Base-by-base conservation (phyloP, 2,797 vertebrate species). In the Clarias platycephalus region DNA sequence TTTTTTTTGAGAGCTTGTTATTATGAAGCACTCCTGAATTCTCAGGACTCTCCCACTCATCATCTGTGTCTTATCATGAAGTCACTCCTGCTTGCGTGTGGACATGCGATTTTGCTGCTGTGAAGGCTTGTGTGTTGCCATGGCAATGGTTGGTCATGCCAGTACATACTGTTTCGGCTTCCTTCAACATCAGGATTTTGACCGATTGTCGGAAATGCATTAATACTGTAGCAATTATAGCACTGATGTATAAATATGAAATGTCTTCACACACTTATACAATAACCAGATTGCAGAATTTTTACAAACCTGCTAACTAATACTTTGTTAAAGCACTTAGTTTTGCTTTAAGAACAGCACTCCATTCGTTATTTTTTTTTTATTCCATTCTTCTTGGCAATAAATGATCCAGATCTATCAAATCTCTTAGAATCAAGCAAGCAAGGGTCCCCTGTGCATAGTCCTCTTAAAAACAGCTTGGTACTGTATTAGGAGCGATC, bases 81-180 rank as follows among this genome's bases (percentile, higher is more conserved):
- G 57, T 78, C 75, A 77, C 31, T 77, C 31, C 57, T 78, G 75
- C 75, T 24, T 6, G 55, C 24, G 75, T 4, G 4, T 15, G 55
- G 40, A n/a, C 76, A 18, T 40, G 28, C 20, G 20, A 76, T 40
- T 62, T 24, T 8, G 22, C 57, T 34, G 75, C 75, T 26, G 34
- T n/a, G 34, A 78, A 78, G 24, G 22, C 58, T 63, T 78, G 57
- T 16, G 34, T 44, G 76, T 79, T 79, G 76, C 76, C 37, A 79
- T 79, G 76, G 37, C 6, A 4, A 63, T 28, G 9, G 1, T 8
- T 78, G 7, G 24, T 28, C 24, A 63, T n/a, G 24, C 34, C 9
- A 1, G 5, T 44, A 24, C 44, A 44, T 10, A 44, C 58, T 28
- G 31, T 3, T 44, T 62, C 34, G 40, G 37, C 60, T 2, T 77